These are phyloP conservation scores for Hydra vulgaris DNA, from an alignment of 30 jellyfish, hydroid and myxozoan species.

Conservation along the genomic window DNA sequence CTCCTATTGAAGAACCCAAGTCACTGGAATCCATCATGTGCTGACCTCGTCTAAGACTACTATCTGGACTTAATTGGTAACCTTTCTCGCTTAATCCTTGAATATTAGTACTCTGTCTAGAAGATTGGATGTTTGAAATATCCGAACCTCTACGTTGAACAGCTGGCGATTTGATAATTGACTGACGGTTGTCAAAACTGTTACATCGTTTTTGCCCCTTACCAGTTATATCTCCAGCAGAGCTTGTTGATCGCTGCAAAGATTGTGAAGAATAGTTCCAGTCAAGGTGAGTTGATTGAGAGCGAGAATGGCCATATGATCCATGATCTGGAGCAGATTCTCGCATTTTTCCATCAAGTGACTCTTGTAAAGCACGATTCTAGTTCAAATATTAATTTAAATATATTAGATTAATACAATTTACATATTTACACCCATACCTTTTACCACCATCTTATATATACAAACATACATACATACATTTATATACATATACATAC, in stretches of 20 bases:
- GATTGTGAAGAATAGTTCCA: constrained; percentile 27
- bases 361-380: constrained; percentile 38
- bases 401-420: no score
- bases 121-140: not conserved
- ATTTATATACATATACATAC: no score
- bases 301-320: constrained; percentile 39
- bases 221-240: constrained; percentile 12
- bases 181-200: constrained; percentile 17
- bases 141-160: constrained; percentile 1
- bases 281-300: constrained; percentile 33
- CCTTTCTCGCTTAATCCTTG: constrained; percentile 16
- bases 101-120: constrained; percentile 18
- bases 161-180: constrained; percentile 10
- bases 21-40: constrained; percentile 77
- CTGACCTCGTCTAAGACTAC: constrained; percentile 55
- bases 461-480: no score
- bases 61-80: constrained; percentile 61
- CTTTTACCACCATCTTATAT: no score
- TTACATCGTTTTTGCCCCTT: constrained; percentile 19
- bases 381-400: not conserved
- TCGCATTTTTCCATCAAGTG: constrained; percentile 32
- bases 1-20: constrained; percentile 91
- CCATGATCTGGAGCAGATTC: constrained; percentile 40
- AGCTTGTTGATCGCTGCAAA: constrained; percentile 16
- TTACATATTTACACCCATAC: no score